A percentile compares a stretch with the other conserved stretches of the same genome.
phyloP scores from a whole-genome alignment of 37 sponge, comb jelly and placozoan genomes.

The Geodia barretti region DNA sequence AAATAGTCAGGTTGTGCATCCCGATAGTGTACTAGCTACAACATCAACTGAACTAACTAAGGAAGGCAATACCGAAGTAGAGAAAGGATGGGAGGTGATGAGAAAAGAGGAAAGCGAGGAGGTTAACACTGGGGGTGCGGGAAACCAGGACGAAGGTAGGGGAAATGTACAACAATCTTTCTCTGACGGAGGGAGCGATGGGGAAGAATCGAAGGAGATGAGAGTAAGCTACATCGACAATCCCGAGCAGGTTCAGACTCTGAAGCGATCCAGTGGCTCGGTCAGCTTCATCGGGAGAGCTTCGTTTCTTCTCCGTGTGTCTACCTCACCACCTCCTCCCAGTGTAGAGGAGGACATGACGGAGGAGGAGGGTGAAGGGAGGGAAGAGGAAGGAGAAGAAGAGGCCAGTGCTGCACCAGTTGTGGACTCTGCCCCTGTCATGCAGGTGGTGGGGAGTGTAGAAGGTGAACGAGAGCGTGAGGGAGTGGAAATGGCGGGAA shows the following conservation, averaged over 20 bases:
- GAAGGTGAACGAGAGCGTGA: not conserved
- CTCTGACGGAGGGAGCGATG: constrained; percentile 19
- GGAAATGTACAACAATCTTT: not conserved
- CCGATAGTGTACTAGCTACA: not conserved
- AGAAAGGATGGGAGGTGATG: not conserved
- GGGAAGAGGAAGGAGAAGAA: not conserved
- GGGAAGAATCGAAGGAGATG: not conserved
- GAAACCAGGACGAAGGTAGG: not conserved
- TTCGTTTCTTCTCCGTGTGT: not conserved
- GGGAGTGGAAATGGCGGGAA: too few species aligned
- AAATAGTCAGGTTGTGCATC: too few species aligned
- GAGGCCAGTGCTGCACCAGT: not conserved
- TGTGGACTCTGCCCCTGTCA: not conserved
- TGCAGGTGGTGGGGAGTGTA: not conserved
- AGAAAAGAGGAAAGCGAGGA: not conserved
- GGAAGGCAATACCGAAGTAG: not conserved
- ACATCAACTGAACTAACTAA: not conserved
- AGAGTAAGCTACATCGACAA: constrained; percentile 21
- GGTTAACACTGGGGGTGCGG: not conserved
- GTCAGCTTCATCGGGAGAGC: constrained; percentile 41
- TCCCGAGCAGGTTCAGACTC: not conserved
- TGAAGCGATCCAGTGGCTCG: constrained; percentile 46
- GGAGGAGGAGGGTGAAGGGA: not conserved
- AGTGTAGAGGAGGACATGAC: constrained; percentile 1
- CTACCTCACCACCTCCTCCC: constrained; percentile 1